Evolutionary conservation across 2,888 invertebrate species (phyloP), one percentile per base, ranked within the genome.

Genomic region (Sinodicranocentrus sp.): DNA sequence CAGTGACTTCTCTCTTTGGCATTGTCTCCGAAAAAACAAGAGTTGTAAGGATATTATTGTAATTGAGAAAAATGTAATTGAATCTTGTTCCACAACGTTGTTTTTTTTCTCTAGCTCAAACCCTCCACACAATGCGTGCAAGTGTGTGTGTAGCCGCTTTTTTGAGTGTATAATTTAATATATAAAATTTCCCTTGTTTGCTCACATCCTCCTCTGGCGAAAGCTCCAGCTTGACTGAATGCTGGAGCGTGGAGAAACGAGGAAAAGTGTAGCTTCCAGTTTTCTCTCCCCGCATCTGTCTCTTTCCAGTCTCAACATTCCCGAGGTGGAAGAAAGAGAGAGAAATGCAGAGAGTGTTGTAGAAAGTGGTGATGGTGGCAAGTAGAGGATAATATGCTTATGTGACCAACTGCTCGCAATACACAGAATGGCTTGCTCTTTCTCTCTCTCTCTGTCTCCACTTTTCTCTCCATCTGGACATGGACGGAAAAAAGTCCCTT

Each of bases 381-480:
- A 17, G 39, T 5, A 52, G 8, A 23, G 23, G 23, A 57, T 57
- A 57, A 57, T 63, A 19, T 63, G 5, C 63, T 63, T 63, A 39
- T 63, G 63, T 10, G 28, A 33, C 59, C 59, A 59, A 59, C 21
- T 59, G 59, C 59, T 59, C 21, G 25, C 59, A 59, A 59, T n/a
- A 48, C 2, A n/a, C 8, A 48, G 48, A 2, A 48, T 2, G 2
- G 17, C n/a, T n/a, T 54, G 8, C 54, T 54, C 21, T 23, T 13
- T 57, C 25, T 21, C 57, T 57, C 57, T 57, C 25, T 54, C 21
- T 3, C 43, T 75, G 73, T 76, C 76, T 76, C 76, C 76, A 76
- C 76, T 75, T 75, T 67, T 76, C 76, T 76, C 67, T 65, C 76
- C 76, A 76, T 76, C 76, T 76, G 76, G 76, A 76, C 76, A 76